phyloP scores from a whole-genome alignment of 2,797 vertebrate genomes.

The Cynopterus sphinx region DNA sequence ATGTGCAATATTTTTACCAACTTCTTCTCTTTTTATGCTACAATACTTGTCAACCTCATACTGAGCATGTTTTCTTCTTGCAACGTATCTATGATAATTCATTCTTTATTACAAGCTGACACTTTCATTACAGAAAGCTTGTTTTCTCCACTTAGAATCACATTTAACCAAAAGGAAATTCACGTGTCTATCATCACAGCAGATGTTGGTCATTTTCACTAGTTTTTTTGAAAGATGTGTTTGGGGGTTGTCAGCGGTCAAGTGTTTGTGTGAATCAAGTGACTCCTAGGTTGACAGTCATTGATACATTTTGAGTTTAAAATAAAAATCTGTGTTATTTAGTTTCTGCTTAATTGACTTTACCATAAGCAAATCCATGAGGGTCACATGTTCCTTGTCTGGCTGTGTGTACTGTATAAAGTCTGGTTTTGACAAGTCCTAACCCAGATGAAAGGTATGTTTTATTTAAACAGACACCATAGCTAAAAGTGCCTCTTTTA shows the following conservation, averaged over 20 bases:
- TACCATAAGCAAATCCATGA: neutral
- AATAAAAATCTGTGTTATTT: conserved; percentile 5
- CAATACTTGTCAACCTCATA: neutral
- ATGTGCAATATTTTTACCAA: neutral
- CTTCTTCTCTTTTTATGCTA: neutral
- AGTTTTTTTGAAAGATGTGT: neutral
- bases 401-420: neutral
- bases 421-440: neutral
- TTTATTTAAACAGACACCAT: neutral
- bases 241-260: neutral
- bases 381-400: neutral
- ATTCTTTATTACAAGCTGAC: neutral
- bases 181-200: neutral
- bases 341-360: neutral
- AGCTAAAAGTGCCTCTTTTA: neutral
- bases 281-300: neutral
- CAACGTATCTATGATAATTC: neutral
- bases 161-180: neutral
- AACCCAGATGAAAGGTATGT: neutral
- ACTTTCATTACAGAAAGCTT: neutral
- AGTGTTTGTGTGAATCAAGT: neutral
- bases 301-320: neutral
- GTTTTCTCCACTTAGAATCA: neutral
- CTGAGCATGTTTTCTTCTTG: neutral
- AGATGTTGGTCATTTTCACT: neutral